Conservation (phyloP, 2,888 invertebrate species). For the Fragum sueziense region DNA sequence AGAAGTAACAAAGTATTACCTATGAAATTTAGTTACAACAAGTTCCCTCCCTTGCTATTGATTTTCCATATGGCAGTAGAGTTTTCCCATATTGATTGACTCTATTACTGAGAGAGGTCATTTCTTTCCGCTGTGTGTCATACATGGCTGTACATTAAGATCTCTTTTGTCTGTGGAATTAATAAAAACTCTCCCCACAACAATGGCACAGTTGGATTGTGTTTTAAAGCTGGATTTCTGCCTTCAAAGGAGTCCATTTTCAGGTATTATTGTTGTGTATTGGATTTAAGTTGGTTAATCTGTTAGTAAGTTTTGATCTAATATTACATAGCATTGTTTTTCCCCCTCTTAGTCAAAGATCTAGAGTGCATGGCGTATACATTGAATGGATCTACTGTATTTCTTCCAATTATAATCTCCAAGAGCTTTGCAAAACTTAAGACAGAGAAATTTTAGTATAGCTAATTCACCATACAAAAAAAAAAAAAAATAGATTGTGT, state of each 20-base stretch:
- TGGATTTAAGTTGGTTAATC: neutral
- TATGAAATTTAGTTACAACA: neutral
- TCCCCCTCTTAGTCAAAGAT: neutral
- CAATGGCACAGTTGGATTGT: neutral
- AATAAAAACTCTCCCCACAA: neutral
- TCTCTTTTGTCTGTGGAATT: constrained; percentile 16
- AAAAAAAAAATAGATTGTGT: no score
- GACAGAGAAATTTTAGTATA: no score
- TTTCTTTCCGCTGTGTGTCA: constrained; percentile 1
- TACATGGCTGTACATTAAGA: neutral
- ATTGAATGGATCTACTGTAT: no score
- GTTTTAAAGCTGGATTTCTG: neutral
- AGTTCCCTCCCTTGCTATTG: constrained; percentile 7
- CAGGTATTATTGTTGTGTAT: neutral
- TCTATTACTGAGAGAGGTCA: constrained; percentile 8
- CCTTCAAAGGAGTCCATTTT: neutral
- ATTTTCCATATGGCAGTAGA: constrained; percentile 1
- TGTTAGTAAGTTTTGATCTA: neutral
- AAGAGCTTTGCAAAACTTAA: no score
- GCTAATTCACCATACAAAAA: no score
- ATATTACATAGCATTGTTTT: neutral
- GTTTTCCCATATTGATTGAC: constrained; percentile 9
- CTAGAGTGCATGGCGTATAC: neutral
- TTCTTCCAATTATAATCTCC: no score
- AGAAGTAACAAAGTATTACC: neutral